Evolutionary conservation across 2,888 invertebrate genomes (phyloP), one percentile per base, ranked within the genome.

Genomic region (Pasiphila rectangulata): DNA sequence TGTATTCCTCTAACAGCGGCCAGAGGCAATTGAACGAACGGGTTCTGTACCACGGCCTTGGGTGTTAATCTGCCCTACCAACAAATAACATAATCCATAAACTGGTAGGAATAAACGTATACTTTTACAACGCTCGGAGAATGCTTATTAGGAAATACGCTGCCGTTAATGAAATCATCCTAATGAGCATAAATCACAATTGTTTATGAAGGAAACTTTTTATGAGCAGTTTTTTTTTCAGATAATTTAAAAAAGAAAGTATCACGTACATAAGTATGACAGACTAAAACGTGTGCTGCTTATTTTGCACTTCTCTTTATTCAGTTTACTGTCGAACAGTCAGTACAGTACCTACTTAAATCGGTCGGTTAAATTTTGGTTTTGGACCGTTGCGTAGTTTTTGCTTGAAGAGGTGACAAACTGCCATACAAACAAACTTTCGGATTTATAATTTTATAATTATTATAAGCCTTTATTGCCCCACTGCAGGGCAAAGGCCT

Each of bases 41-140:
- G 72, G 77, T 77, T 74, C 68, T 24, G 56, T 67, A 63, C 69
- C 70, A 69, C 61, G 69, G 63, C 79, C 79, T 80, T 82, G 75
- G 66, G 53, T 46, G 63, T 69, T 64, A 57, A 34, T 64, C 69
- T 74, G 72, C 76, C 78, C 78, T 79, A 75, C 69, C 63, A 61
- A 70, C 61, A 66, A 72, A 75, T 77, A 75, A 77, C 63, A 74
- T 77, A 77, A 78, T 73, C 70, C 65, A 58, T 63, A 58, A 69
- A 74, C 72, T 63, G 63, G 69, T 69, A 61, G 64, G 52, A 62
- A 67, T 69, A 74, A 71, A 65, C 55, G 59, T 57, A 48, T 13
- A 7, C 12, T 67, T 67, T 64, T 61, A 65, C 58, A 45, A 59
- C 54, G 54, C 52, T 54, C 57, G 52, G 50, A 41, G 56, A 65